Base-by-base conservation (phyloP, 2,113 vertebrate species). In the Nerophis ophidion region DNA sequence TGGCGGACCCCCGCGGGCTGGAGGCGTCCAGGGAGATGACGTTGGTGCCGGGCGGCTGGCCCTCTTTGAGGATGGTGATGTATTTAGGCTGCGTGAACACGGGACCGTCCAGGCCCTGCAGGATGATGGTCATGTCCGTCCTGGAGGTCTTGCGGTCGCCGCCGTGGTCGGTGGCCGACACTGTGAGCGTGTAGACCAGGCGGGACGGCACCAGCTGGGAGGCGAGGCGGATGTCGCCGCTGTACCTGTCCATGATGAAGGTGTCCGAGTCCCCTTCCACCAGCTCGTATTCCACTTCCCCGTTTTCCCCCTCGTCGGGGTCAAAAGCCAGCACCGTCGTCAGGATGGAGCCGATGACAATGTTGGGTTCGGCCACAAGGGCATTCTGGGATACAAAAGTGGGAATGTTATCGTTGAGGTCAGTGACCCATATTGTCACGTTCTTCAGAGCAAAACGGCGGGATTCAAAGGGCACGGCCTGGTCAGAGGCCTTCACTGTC, bases 51-150 rank as follows among this genome's bases (percentile, higher is more conserved):
- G 97, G 90, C 5, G 97, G 97, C 48, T 98, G 95, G 0, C 96
- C 96, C 68, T 99, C 97, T 54, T 95, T 97, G 54, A 98, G 81
- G 73, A 95, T 93, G 7, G 95, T 97, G 72, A 98, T 94, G 64
- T 98, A 99, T 53, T 95, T 98, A 0, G 93, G 92, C 82, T 98
- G 96, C n/a, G 93, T 93, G 76, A 98, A 98, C 5, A 97, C 91
- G 0, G 96, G 97, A 9, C 95, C 96, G 0, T 97, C 94, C 0
- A 86, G 8, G 4, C 96, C 95, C 55, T 93, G 93, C 0, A 99
- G 91, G 64, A 99, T 93, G 77, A 99, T 84, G 4, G 93, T 95
- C 79, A 99, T 69, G 57, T 98, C 95, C 0, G 95, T 96, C 45
- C 92, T 91, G 42, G 95, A 93, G 42, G 87, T 92, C 70, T 92